These are phyloP conservation scores for Philaenus spumarius DNA, from an alignment of 1,140 invertebrate species.

Conservation along the genomic window DNA sequence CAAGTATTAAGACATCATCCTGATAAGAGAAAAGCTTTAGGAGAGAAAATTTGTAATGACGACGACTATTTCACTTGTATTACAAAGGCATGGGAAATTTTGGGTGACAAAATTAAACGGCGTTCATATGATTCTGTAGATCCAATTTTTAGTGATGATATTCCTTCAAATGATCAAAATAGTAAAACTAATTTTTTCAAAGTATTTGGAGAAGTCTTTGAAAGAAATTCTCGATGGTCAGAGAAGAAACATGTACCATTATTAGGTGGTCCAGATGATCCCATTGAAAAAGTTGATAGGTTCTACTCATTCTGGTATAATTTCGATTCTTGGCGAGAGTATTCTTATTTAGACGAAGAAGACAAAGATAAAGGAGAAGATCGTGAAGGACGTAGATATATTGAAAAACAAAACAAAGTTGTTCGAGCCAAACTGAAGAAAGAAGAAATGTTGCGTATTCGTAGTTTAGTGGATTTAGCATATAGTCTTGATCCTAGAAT, in stretches of 20 bases:
- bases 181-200: slow-evolving; percentile 64
- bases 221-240: slow-evolving; percentile 88
- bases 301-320: slow-evolving; percentile 94
- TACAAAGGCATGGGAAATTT: slow-evolving; percentile 92
- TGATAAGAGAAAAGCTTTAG: slow-evolving; percentile 86
- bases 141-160: slow-evolving; percentile 83
- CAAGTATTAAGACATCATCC: slow-evolving; percentile 96
- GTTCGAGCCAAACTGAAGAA: slow-evolving; percentile 88
- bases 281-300: slow-evolving; percentile 67
- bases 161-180: slow-evolving; percentile 63
- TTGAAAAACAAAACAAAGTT: slow-evolving; percentile 95
- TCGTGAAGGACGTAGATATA: slow-evolving; percentile 92
- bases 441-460: slow-evolving; percentile 89
- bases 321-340: slow-evolving; percentile 98
- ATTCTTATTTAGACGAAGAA: slow-evolving; percentile 98
- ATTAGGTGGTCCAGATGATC: slow-evolving; percentile 67
- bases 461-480: slow-evolving; percentile 84
- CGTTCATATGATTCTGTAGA: slow-evolving; percentile 95
- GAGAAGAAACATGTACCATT: slow-evolving; percentile 78
- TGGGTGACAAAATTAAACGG: slow-evolving; percentile 74
- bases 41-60: slow-evolving; percentile 74
- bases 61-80: slow-evolving; percentile 99
- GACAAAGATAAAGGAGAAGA: slow-evolving; percentile 96
- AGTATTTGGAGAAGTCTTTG: slow-evolving; percentile 69
- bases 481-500: slow-evolving; percentile 93